These are phyloP conservation scores for Kryphioiulus occultus DNA, from an alignment of 2,888 invertebrate species.

Conservation along the genomic window DNA sequence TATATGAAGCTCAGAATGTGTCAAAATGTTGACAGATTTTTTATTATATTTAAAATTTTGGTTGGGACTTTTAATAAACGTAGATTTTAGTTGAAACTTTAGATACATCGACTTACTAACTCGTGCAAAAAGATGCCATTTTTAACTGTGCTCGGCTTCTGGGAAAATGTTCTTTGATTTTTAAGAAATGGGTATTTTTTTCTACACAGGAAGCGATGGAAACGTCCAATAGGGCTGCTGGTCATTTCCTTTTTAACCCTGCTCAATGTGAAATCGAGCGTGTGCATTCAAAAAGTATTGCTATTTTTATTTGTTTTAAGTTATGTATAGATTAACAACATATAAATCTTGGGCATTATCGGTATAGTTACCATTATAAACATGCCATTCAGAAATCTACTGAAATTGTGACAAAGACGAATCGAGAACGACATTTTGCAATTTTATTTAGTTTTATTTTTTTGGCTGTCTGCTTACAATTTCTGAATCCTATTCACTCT, in stretches of 20 bases:
- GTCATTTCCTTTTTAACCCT: conserved; percentile 12
- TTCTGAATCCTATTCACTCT: no score
- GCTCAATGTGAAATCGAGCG: conserved; percentile 11
- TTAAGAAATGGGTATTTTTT: conserved; percentile 32
- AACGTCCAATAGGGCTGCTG: conserved; percentile 10
- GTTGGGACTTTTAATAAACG: no score
- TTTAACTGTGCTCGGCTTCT: background rate
- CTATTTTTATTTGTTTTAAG: conserved; percentile 23
- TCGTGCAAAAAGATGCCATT: background rate
- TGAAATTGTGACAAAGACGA: background rate
- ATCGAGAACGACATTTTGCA: no score
- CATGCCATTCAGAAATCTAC: background rate
- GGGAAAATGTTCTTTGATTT: conserved; percentile 17
- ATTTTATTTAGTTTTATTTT: no score
- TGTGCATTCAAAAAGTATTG: conserved; percentile 17
- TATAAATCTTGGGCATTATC: background rate
- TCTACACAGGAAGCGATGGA: conserved; percentile 22
- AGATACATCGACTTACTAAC: background rate
- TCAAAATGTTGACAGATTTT: no score
- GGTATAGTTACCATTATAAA: background rate
- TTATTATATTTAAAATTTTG: no score
- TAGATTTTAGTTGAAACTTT: no score
- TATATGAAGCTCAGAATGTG: no score
- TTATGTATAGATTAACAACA: conserved; percentile 7
- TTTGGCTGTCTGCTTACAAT: no score